Percentiles rank a stretch among this genome's conserved stretches.
These are phyloP conservation scores for Chrysemys picta DNA, from an alignment of 2,113 vertebrate species.

Conservation along the genomic window DNA sequence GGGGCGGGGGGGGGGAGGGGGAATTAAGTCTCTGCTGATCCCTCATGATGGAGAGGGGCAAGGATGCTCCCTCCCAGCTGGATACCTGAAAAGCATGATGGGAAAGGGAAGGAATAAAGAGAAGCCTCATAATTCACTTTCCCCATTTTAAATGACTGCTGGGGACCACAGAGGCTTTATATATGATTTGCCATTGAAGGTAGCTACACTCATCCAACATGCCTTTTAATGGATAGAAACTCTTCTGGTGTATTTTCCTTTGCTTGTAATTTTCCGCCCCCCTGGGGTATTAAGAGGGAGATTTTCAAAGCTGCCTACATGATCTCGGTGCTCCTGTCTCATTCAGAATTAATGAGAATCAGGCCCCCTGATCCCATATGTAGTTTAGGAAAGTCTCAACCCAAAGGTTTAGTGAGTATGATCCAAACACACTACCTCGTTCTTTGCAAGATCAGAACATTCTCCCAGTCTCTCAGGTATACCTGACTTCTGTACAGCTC, in stretches of 20 bases:
- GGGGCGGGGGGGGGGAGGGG: too few species aligned
- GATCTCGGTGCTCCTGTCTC: not conserved
- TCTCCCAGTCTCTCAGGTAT: not conserved
- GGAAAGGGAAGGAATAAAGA: not conserved
- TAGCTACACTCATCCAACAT: not conserved
- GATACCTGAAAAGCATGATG: not conserved
- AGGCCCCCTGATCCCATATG: not conserved
- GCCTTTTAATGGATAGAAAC: rapidly evolving
- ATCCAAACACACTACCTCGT: not conserved
- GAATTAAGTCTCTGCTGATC: not conserved
- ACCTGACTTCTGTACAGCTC: not conserved
- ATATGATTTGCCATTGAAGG: rapidly evolving
- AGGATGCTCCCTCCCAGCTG: not conserved
- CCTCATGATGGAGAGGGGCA: not conserved
- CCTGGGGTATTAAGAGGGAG: not conserved
- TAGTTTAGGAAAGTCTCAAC: not conserved
- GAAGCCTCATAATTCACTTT: not conserved
- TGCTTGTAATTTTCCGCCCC: not conserved
- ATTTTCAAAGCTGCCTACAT: not conserved
- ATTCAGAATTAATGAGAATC: not conserved
- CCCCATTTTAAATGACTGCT: not conserved
- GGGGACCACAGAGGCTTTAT: not conserved
- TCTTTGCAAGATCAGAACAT: rapidly evolving
- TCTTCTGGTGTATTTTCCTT: not conserved
- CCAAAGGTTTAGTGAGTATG: not conserved